Evolutionary conservation across 2,888 invertebrate genomes (phyloP).

Genomic region (Drosophila anceps): DNA sequence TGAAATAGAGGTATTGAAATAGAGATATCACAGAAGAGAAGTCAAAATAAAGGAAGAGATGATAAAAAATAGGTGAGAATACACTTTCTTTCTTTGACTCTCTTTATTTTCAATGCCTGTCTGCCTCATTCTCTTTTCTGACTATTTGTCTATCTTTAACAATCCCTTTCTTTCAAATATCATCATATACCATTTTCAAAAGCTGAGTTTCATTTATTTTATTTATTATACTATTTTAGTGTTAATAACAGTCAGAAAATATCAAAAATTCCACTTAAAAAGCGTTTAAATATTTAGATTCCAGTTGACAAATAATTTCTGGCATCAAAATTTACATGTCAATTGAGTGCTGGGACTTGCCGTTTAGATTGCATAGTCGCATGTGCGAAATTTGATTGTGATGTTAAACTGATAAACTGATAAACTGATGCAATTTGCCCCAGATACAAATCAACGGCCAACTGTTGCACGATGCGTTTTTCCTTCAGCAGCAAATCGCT

Average conservation of each 20-base stretch:
- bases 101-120: too few species aligned
- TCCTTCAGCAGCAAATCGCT: constrained; percentile 16
- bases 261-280: not conserved
- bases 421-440: constrained; percentile 43
- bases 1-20: too few species aligned
- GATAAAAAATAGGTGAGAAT: too few species aligned
- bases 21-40: too few species aligned
- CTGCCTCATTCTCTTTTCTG: too few species aligned
- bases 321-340: constrained; percentile 30
- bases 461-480: constrained; percentile 57
- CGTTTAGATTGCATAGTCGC: constrained; percentile 29
- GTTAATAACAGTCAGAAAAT: not conserved
- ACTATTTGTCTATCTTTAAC: too few species aligned
- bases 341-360: constrained; percentile 5
- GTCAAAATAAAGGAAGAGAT: too few species aligned
- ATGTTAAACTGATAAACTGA: constrained; percentile 56
- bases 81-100: too few species aligned
- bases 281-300: not conserved
- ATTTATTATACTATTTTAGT: not conserved
- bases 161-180: too few species aligned
- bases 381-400: constrained; percentile 50
- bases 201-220: too few species aligned
- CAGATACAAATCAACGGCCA: constrained; percentile 57
- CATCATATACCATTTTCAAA: too few species aligned
- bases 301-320: constrained; percentile 38